Evolutionary conservation across 2,797 vertebrate genomes (phyloP), one percentile per base, ranked within the genome.

Genomic region (Liparis tanakae): DNA sequence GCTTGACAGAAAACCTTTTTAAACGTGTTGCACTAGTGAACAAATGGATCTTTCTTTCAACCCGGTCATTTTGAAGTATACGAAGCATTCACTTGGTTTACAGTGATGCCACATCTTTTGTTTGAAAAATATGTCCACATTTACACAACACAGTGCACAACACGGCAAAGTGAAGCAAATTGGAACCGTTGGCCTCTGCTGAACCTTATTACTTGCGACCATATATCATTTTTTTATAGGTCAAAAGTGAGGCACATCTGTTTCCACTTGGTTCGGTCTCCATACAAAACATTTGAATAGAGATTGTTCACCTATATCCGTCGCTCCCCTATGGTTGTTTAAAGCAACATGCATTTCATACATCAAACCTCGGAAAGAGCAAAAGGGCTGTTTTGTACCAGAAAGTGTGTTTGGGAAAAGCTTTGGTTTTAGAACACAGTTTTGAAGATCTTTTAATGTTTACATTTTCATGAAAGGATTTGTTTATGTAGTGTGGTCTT

Each of bases 191-290:
- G 95, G 96, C 95, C 94, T 96, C 94, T 94, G 95, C 93, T 96
- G 94, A 95, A 95, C 94, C 94, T 91, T 94, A 96, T 96, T 96
- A 95, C 94, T 92, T 92, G 91, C 92, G 96, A 96, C 95, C 95
- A 95, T 97, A 96, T 95, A 97, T 98, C 96, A 97, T 95, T 96
- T 95, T 94, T 96, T 97, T 96, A 97, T 96, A 94, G 94, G 95
- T 96, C 94, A 95, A 90, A 93, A 95, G 95, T 95, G 94, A 94
- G 92, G 91, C 94, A 97, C 97, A 98, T 98, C 96, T 98, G 97
- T 96, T 98, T 98, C 95, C 95, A 95, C 96, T 98, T 95, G 96
- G 93, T 95, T 94, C 95, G 94, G 95, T 96, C 95, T 96, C 95
- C 95, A 95, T 94, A 95, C 88, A 94, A 93, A 96, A 94, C 95